Evolutionary conservation across 1,140 invertebrate species (phyloP).

Genomic region (Bombus impatiens): DNA sequence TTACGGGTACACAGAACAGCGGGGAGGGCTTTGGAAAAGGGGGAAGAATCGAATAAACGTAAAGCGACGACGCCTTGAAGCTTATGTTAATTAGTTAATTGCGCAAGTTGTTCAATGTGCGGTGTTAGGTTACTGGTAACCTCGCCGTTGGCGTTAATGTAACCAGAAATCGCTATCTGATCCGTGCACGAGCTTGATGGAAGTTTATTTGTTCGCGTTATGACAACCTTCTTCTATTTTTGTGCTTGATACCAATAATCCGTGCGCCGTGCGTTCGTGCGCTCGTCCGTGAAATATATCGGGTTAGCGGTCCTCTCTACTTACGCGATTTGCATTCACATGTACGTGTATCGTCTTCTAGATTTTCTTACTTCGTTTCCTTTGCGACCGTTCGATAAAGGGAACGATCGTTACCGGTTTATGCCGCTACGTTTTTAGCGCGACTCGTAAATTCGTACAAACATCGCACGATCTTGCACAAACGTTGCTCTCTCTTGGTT

Average conservation of each 20-base stretch:
- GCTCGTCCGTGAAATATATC: conserved; percentile 37
- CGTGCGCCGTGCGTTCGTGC: conserved; percentile 35
- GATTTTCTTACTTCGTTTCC: conserved; percentile 35
- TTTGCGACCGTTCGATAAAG: conserved; percentile 1
- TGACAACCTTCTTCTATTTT: conserved; percentile 58
- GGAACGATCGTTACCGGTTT: conserved; percentile 58
- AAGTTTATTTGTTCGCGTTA: conserved; percentile 63
- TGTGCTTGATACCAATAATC: conserved; percentile 64
- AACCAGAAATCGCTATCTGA: conserved; percentile 54
- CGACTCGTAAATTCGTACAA: conserved; percentile 60
- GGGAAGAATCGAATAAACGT: conserved; percentile 17
- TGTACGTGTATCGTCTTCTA: conserved; percentile 34
- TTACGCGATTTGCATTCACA: conserved; percentile 60
- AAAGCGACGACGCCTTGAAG: conserved; percentile 16
- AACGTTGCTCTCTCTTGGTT: background rate
- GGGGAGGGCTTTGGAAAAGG: too few relatives aligned
- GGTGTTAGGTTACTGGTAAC: conserved; percentile 35
- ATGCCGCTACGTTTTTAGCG: conserved; percentile 53
- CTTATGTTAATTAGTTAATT: conserved; percentile 37
- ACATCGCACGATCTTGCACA: conserved; percentile 29
- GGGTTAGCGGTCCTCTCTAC: conserved; percentile 37
- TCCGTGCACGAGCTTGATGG: conserved; percentile 36
- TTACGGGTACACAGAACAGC: background rate
- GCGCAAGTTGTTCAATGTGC: background rate
- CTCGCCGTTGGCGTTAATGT: conserved; percentile 52